phyloP scores from a whole-genome alignment of 64 coral and sea anemone genomes.

The Pocillopora verrucosa region DNA sequence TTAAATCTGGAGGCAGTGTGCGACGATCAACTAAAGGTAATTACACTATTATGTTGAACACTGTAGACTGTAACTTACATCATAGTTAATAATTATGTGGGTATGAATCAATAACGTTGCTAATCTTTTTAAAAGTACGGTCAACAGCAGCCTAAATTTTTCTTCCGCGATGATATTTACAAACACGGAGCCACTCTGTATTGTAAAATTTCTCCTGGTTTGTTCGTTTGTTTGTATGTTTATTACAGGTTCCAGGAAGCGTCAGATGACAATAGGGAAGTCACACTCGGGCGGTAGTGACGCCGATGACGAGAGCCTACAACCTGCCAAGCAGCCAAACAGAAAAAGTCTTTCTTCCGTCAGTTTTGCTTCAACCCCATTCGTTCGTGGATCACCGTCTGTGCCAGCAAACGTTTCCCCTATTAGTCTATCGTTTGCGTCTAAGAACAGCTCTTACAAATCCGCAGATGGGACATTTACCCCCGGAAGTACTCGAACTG shows the following conservation, averaged over 20 bases:
- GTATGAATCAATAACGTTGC: too few relatives aligned
- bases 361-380: constrained; percentile 72
- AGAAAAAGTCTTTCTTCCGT: constrained; percentile 63
- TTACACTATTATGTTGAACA: background rate
- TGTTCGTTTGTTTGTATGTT: background rate
- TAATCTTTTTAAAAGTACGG: too few relatives aligned
- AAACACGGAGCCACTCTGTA: background rate
- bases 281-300: constrained; percentile 32
- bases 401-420: background rate
- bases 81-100: too few relatives aligned
- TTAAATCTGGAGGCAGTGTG: constrained; percentile 59
- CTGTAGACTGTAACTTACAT: background rate
- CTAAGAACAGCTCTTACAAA: constrained; percentile 11
- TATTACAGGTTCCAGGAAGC: constrained; percentile 61
- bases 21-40: constrained; percentile 18
- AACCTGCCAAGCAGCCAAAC: constrained; percentile 27
- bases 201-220: background rate
- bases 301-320: constrained; percentile 51
- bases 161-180: too few relatives aligned
- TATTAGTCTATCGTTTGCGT: constrained; percentile 52
- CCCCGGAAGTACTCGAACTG: constrained; percentile 4
- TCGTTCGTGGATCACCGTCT: constrained; percentile 15
- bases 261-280: constrained; percentile 36
- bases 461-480: constrained; percentile 49
- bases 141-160: too few relatives aligned